These are phyloP conservation scores for Amphipoea oculea DNA, from an alignment of 2,888 invertebrate species.

Conservation along the genomic window DNA sequence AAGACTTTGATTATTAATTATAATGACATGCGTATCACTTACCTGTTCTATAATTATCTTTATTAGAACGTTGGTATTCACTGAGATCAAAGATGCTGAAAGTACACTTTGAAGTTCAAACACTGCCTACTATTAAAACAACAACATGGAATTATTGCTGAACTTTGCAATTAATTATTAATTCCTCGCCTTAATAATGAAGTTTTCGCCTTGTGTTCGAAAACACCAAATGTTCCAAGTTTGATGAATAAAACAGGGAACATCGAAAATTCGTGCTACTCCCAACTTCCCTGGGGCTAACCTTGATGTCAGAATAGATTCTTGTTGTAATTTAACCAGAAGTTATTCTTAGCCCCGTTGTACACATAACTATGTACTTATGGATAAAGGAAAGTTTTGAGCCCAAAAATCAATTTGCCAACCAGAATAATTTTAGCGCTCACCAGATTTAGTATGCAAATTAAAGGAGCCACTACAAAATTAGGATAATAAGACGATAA, in stretches of 20 bases:
- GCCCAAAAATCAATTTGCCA: background rate
- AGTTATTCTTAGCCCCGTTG: constrained; percentile 27
- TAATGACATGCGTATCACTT: background rate
- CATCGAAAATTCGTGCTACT: constrained; percentile 53
- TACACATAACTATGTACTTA: background rate
- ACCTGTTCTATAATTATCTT: constrained; percentile 13
- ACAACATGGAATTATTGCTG: constrained; percentile 54
- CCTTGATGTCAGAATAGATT: constrained; percentile 41
- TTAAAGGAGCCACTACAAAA: constrained; percentile 32
- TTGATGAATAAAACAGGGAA: constrained; percentile 64
- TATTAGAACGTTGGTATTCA: constrained; percentile 4
- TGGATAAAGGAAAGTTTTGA: background rate
- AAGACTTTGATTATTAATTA: background rate
- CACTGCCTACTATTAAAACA: constrained; percentile 35
- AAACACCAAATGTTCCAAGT: constrained; percentile 62
- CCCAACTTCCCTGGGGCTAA: constrained; percentile 49
- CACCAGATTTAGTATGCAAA: constrained; percentile 7
- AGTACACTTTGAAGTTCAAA: constrained; percentile 47
- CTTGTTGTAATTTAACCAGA: constrained; percentile 44
- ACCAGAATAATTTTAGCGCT: background rate
- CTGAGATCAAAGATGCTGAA: constrained; percentile 33
- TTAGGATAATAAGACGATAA: constrained; percentile 42
- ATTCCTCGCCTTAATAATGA: constrained; percentile 58
- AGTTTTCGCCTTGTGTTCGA: constrained; percentile 58
- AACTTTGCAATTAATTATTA: constrained; percentile 64